A percentile compares a stretch with the other conserved stretches of the same genome.
Conservation (phyloP, 2,113 vertebrate genomes). For the Nothocercus julius region DNA sequence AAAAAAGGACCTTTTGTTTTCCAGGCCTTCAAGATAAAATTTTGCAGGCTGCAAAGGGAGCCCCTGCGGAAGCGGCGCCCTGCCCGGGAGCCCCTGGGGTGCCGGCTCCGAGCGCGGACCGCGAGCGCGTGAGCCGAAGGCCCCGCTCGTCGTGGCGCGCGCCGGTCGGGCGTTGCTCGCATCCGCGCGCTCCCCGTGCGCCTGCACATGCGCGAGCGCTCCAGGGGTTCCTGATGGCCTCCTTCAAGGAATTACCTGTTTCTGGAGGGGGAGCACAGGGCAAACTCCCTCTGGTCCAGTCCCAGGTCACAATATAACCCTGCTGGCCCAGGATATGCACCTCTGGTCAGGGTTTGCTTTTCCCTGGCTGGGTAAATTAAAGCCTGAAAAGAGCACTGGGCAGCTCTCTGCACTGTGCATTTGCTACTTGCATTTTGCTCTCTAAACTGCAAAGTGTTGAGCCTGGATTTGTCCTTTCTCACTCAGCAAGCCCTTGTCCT, state of each 20-base stretch:
- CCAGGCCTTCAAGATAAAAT: background rate
- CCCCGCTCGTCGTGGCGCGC: background rate
- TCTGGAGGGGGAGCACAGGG: background rate
- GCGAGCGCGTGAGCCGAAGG: background rate
- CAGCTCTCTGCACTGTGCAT: background rate
- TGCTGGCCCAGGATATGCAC: background rate
- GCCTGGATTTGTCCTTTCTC: background rate
- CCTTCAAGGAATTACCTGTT: background rate
- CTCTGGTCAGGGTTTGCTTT: background rate
- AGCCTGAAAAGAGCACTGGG: background rate
- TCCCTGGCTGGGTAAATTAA: rapidly evolving
- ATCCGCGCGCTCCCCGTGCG: background rate
- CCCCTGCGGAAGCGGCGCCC: rapidly evolving
- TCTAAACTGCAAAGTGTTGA: background rate
- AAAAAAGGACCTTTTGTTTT: conserved; percentile 18
- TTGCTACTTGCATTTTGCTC: background rate
- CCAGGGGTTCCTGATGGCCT: background rate
- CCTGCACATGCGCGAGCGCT: background rate
- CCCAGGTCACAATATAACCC: background rate
- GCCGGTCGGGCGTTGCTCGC: background rate
- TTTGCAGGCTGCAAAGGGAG: rapidly evolving
- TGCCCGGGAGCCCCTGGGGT: rapidly evolving
- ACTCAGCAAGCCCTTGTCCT: background rate
- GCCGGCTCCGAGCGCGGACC: rapidly evolving
- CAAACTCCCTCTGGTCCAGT: background rate